Evolutionary conservation across 2,888 invertebrate species (phyloP).

Genomic region (Aphidoletes aphidimyza): DNA sequence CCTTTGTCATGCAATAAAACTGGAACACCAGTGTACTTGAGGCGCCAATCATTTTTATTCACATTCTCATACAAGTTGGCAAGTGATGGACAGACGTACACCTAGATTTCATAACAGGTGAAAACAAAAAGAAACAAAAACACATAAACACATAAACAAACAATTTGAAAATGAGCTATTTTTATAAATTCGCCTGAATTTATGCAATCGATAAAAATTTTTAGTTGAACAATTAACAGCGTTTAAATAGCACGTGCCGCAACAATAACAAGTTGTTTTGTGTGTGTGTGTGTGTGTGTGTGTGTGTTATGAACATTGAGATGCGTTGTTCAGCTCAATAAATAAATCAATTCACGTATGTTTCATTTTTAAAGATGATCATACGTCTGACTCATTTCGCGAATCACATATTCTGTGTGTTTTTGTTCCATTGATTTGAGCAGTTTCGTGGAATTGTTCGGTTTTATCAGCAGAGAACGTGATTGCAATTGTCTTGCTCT

Average conservation of each 20-base stretch:
- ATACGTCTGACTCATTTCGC: neutral
- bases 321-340: neutral
- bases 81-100: constrained; percentile 80
- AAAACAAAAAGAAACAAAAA: constrained; percentile 21
- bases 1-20: constrained; percentile 81
- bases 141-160: too few relatives aligned
- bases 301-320: too few relatives aligned
- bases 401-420: neutral
- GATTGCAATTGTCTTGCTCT: neutral
- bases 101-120: constrained; percentile 65
- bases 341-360: neutral
- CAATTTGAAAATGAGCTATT: neutral
- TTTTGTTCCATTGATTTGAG: neutral
- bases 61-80: constrained; percentile 77
- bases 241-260: neutral
- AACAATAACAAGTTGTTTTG: neutral
- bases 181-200: constrained; percentile 14
- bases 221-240: too few relatives aligned
- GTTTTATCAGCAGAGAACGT: neutral
- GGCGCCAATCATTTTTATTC: constrained; percentile 74
- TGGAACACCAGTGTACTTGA: constrained; percentile 82
- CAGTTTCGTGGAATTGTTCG: neutral
- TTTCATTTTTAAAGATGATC: neutral
- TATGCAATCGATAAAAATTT: neutral
- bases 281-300: too few relatives aligned